Evolutionary conservation across 2,888 invertebrate species (phyloP).

Genomic region (Embidobia sp.): DNA sequence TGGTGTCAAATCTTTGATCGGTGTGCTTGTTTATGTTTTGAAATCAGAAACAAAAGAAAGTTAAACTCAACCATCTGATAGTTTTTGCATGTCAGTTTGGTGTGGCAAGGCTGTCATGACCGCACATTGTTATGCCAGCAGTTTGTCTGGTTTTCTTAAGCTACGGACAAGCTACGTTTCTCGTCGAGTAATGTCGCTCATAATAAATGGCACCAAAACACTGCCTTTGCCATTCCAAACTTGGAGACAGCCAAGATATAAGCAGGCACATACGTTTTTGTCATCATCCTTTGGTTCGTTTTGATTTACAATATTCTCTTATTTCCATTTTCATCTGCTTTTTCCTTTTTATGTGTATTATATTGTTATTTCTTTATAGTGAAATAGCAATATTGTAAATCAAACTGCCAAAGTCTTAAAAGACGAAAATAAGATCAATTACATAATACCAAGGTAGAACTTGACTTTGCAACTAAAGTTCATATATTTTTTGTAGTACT

Average conservation of each 20-base stretch:
- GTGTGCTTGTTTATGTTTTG: conserved; percentile 82
- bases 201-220: conserved; percentile 85
- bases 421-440: conserved; percentile 27
- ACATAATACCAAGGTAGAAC: conserved; percentile 40
- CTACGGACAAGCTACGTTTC: conserved; percentile 21
- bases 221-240: conserved; percentile 87
- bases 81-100: conserved; percentile 79
- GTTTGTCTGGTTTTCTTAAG: conserved; percentile 38
- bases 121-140: conserved; percentile 72
- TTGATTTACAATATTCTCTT: background rate
- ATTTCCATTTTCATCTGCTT: background rate
- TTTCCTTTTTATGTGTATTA: background rate
- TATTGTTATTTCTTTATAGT: too few species aligned
- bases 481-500: too few species aligned
- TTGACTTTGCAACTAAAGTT: too few species aligned
- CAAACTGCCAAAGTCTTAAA: background rate
- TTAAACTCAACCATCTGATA: conserved; percentile 55
- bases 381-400: too few species aligned
- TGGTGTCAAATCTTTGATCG: conserved; percentile 83
- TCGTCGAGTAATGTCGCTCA: conserved; percentile 43
- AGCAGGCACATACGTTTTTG: conserved; percentile 81
- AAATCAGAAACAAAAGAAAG: conserved; percentile 39
- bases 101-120: conserved; percentile 83
- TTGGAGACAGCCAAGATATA: conserved; percentile 86
- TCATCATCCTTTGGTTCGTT: conserved; percentile 7